Evolutionary conservation across 2,888 invertebrate species (phyloP), one percentile per base, ranked within the genome.

Genomic region (Tipula unca): DNA sequence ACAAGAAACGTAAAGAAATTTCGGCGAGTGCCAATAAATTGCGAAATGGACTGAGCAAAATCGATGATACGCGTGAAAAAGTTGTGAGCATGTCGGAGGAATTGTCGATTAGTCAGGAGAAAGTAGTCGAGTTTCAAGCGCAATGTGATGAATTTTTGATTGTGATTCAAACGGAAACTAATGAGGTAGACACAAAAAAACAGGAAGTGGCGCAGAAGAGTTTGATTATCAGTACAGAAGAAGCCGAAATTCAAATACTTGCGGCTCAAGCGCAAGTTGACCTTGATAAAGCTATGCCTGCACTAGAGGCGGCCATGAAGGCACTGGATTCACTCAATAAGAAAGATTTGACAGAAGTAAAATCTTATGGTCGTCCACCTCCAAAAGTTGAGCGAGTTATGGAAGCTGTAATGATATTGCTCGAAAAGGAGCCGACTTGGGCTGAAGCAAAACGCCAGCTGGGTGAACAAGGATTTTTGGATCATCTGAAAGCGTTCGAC

Each of bases 271-370:
- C 97, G 35, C 94, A 96, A 90, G 93, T 94, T 25, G 97, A 98
- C 91, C 91, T 98, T 85, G 95, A 95, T 86, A 94, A 95, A 87
- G 97, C 96, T 1, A 94, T 98, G 93, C 98, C 97, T 0, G 96
- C 97, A 14, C 91, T 98, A 0, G 94, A 97, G 48, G 97, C 96
- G 88, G 97, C 97, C 32, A 93, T 96, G 1, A 88, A 88, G 42
- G 96, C 96, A 0, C 90, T 97, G 85, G 95, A 96, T 88, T 93
- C 96, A 0, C 90, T 97, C 20, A 96, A 96, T 89, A 97, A 96
- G 90, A 96, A 96, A 89, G 96, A 97, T 89, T 94, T 98, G 86
- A 94, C 96, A 69, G 97, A 98, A 92, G 96, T 98, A 86, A 97
- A 96, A 89, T 97, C 97, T 0, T 98, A 97, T 89, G 95, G 95